Evolutionary conservation across 2,113 vertebrate genomes (phyloP).

Genomic region (Crotalus viridis): DNA sequence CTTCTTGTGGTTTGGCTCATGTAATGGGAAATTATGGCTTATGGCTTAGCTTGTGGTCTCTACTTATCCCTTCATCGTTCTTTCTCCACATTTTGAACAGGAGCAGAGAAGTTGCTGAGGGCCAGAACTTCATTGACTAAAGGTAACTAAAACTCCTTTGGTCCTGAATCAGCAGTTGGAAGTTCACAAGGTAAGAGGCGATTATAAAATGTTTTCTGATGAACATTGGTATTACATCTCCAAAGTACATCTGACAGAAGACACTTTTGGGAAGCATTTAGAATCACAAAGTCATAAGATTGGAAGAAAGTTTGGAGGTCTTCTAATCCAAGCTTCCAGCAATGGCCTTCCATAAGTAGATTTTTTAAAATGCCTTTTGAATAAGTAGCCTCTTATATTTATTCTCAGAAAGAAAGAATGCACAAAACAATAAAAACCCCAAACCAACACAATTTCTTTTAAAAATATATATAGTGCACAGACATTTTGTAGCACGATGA

Average conservation of each 20-base stretch:
- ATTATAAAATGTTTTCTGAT: neutral
- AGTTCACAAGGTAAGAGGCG: neutral
- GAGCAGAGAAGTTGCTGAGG: neutral
- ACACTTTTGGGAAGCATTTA: neutral
- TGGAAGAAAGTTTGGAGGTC: too few relatives aligned
- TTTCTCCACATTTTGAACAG: neutral
- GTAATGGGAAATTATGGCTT: neutral
- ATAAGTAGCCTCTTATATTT: neutral
- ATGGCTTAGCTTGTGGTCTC: neutral
- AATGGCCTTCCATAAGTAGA: neutral
- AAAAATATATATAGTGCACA: fast-evolving
- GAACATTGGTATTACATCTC: neutral
- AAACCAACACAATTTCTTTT: neutral
- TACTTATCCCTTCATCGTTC: neutral
- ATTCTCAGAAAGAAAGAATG: neutral
- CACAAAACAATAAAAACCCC: neutral
- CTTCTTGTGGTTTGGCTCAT: neutral
- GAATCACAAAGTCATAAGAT: neutral
- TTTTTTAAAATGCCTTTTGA: neutral
- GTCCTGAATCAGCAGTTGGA: neutral
- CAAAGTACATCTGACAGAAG: neutral
- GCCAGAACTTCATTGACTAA: neutral
- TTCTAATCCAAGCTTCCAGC: neutral
- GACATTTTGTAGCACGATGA: neutral
- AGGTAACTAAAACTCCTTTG: neutral